Evolutionary conservation across 2,888 invertebrate genomes (phyloP).

Genomic region (Conomelus anceps): DNA sequence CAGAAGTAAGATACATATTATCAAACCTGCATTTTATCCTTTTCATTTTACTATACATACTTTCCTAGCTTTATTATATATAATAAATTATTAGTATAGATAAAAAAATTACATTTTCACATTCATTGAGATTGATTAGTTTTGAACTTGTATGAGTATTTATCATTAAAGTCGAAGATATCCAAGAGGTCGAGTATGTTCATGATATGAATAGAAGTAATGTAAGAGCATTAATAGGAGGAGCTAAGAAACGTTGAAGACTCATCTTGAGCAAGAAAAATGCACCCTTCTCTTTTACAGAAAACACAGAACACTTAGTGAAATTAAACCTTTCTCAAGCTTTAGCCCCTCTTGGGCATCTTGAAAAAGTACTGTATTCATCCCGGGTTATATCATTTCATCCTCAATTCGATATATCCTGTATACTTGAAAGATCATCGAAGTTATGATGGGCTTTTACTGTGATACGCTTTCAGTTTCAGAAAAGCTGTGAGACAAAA

Average conservation of each 20-base stretch:
- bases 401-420: background rate
- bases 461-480: background rate
- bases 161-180: too few species aligned
- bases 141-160: background rate
- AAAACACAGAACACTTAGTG: background rate
- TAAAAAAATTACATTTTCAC: too few species aligned
- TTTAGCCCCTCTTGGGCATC: background rate
- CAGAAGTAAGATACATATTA: too few species aligned
- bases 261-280: background rate
- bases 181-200: background rate
- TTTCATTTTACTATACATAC: too few species aligned
- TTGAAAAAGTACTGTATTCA: background rate
- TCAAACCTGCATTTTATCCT: too few species aligned
- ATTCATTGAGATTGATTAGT: too few species aligned
- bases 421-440: background rate
- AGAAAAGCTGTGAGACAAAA: background rate
- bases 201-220: background rate
- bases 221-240: background rate
- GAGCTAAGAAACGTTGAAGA: background rate
- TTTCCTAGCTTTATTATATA: too few species aligned
- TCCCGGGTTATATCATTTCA: background rate
- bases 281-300: background rate
- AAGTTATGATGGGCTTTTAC: background rate
- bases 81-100: too few species aligned
- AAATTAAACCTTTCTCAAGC: too few species aligned